phyloP scores from a whole-genome alignment of 2,113 vertebrate species.

The Cettia cetti region DNA sequence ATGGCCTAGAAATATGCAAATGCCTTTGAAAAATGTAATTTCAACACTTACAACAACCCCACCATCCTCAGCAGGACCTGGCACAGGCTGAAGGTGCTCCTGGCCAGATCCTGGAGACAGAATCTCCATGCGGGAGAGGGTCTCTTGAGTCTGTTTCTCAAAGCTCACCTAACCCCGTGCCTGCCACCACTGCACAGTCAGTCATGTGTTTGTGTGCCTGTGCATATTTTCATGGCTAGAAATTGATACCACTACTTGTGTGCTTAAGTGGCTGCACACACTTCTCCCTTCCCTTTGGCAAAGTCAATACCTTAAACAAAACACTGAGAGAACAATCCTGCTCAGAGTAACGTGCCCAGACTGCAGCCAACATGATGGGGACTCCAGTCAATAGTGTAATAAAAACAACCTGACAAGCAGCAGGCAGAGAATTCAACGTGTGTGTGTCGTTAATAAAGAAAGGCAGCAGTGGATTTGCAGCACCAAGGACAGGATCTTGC shows the following conservation, averaged over 20 bases:
- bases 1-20: background rate
- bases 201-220: accelerated
- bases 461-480: background rate
- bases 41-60: background rate
- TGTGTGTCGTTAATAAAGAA: background rate
- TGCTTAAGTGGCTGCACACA: background rate
- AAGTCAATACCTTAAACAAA: conserved; percentile 10
- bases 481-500: background rate
- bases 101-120: background rate
- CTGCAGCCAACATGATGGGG: background rate
- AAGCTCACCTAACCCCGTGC: background rate
- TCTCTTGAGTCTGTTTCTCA: background rate
- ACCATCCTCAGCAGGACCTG: background rate
- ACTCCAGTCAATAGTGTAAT: background rate
- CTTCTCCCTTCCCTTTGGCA: conserved; percentile 12
- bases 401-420: background rate
- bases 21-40: background rate
- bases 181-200: background rate
- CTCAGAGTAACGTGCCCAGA: background rate
- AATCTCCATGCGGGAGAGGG: background rate
- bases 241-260: background rate
- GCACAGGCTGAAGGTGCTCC: background rate
- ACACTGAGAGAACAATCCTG: background rate
- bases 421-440: background rate
- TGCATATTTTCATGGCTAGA: background rate